Evolutionary conservation across 1,140 invertebrate species (phyloP).

Genomic region (Cydia strobilella): DNA sequence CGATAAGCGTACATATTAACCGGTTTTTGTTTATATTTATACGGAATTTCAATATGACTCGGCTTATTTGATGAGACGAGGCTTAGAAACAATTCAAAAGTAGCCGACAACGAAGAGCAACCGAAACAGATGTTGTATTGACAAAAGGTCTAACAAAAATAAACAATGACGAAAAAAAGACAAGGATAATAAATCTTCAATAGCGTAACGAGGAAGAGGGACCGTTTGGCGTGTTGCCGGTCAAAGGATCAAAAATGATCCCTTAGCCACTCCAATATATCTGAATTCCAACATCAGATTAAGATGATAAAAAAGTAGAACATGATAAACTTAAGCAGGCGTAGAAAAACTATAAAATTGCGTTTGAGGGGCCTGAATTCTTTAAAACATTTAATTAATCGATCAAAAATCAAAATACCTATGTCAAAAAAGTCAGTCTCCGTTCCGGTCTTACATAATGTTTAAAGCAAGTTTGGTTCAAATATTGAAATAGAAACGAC

Average conservation of each 20-base stretch:
- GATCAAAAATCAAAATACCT: not conserved
- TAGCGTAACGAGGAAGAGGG: slow-evolving; percentile 35
- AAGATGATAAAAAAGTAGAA: not conserved
- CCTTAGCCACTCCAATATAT: not conserved
- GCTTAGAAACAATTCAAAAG: slow-evolving; percentile 11
- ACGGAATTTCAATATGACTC: slow-evolving; percentile 6
- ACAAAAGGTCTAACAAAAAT: slow-evolving; percentile 50
- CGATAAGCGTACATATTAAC: not conserved
- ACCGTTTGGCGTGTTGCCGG: slow-evolving; percentile 33
- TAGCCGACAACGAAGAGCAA: slow-evolving; percentile 39
- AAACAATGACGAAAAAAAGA: slow-evolving; percentile 45
- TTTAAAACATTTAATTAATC: not conserved
- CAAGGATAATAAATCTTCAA: slow-evolving; percentile 46
- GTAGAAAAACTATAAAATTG: not conserved
- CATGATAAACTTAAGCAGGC: not conserved
- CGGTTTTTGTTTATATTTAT: slow-evolving; percentile 2
- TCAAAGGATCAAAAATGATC: slow-evolving; percentile 13
- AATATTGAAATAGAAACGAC: slow-evolving; percentile 29
- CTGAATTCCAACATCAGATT: not conserved
- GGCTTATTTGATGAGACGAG: not conserved
- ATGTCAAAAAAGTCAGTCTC: not conserved
- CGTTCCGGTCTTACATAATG: slow-evolving; percentile 20
- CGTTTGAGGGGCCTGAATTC: not conserved
- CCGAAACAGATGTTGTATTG: slow-evolving; percentile 50
- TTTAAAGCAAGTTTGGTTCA: slow-evolving; percentile 19